Evolutionary conservation across 1,140 invertebrate genomes (phyloP), one percentile per base, ranked within the genome.

Genomic region (Procambarus virginalis): DNA sequence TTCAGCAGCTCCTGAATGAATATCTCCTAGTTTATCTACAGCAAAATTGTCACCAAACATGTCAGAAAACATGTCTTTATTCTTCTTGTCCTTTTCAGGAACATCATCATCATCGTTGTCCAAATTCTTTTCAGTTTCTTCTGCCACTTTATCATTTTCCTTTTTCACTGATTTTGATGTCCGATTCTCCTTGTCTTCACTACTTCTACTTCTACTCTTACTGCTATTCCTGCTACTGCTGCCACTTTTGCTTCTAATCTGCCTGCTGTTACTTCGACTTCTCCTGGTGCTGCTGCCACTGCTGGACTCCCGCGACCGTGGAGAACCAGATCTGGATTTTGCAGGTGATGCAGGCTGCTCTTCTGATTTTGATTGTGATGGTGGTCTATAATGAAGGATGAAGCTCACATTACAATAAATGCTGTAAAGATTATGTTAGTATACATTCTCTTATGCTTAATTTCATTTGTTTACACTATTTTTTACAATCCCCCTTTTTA

Each of bases 1-100:
- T 93, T 98, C 97, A 9, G 84, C 76, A 92, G 95, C 95, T 34
- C 88, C 88, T 55, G 48, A 91, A 90, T 90, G 89, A 48, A 91
- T 89, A 34, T 90, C 91, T n/a, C 91, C 89, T 5, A 91, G 68
- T 55, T 87, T 91, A 55, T 92, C 91, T 6, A 89, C 85, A 14
- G 86, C 89, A 91, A 92, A 92, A 73, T 92, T 91, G 51, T 92
- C 91, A 20, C 87, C 89, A 89, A 92, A 92, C 91, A 92, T 92
- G 51, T 92, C 91, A 6, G 85, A 90, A 79, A 91, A 92, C 89
- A 91, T 91, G 75, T 92, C 89, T 34, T 92, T 89, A 77, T 79
- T 91, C n/a, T 76, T 83, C 73, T 89, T 85, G 10, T 93, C 93
- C 49, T 87, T 84, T 46, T 89, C 73, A 5, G 89, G 60, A 58